A percentile compares a stretch with the other conserved stretches of the same genome.
These are phyloP conservation scores for Gymnoscopelus braueri DNA, from an alignment of 2,797 vertebrate species.

Conservation along the genomic window DNA sequence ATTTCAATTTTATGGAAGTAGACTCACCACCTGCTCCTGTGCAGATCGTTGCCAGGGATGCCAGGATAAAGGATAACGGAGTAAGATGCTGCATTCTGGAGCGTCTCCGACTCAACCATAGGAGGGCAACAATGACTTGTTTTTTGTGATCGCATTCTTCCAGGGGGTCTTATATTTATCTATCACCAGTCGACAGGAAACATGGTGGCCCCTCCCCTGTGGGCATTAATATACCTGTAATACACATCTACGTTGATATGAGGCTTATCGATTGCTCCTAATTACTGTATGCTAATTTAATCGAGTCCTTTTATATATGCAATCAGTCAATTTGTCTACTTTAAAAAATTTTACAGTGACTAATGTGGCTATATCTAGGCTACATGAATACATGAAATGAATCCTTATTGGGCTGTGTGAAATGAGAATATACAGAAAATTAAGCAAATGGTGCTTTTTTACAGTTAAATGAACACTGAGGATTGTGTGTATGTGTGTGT, in stretches of 20 bases:
- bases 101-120: slow-evolving; percentile 36
- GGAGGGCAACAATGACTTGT: slow-evolving; percentile 40
- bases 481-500: too few relatives aligned
- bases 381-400: too few relatives aligned
- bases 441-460: too few relatives aligned
- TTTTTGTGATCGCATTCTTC: slow-evolving; percentile 73
- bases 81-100: slow-evolving; percentile 72
- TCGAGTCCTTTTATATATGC: too few relatives aligned
- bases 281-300: too few relatives aligned
- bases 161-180: slow-evolving; percentile 77
- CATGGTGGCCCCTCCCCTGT: slow-evolving; percentile 72
- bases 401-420: too few relatives aligned
- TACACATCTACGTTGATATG: slow-evolving; percentile 39
- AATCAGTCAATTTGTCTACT: too few relatives aligned
- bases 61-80: slow-evolving; percentile 52
- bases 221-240: slow-evolving; percentile 54
- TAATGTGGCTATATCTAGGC: too few relatives aligned
- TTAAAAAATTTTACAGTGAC: too few relatives aligned
- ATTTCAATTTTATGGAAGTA: neutral
- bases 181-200: slow-evolving; percentile 70
- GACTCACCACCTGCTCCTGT: slow-evolving; percentile 70
- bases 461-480: too few relatives aligned
- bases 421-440: too few relatives aligned
- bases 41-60: slow-evolving; percentile 57
- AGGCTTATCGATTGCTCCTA: too few relatives aligned